Conservation (phyloP, 1,140 invertebrate species). For the Drosophila jambulina region DNA sequence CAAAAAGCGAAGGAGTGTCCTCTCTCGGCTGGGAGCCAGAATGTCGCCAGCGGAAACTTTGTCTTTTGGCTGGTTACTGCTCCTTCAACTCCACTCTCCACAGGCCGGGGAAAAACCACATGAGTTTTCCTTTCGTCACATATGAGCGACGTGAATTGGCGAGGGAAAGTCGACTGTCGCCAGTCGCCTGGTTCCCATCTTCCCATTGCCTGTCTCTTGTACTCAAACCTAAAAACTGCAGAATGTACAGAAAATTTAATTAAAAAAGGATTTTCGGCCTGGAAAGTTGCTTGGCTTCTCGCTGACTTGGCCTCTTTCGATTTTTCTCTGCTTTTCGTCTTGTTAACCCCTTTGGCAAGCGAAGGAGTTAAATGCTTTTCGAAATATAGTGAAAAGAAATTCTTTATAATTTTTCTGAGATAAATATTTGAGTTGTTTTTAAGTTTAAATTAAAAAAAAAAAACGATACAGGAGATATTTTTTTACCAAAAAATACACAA, state of each 20-base stretch:
- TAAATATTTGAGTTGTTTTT: neutral
- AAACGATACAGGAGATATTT: neutral
- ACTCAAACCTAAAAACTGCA: slow-evolving; percentile 81
- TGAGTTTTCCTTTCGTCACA: slow-evolving; percentile 67
- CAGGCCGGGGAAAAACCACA: slow-evolving; percentile 23
- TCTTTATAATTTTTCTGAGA: neutral
- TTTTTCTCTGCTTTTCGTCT: slow-evolving; percentile 8
- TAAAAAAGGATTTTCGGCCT: slow-evolving; percentile 80
- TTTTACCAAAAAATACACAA: neutral
- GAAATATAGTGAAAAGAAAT: neutral
- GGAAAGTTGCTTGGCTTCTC: slow-evolving; percentile 78
- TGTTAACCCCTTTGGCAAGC: slow-evolving; percentile 14
- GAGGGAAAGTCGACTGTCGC: slow-evolving; percentile 26
- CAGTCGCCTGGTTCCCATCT: slow-evolving; percentile 4
- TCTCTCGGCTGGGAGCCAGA: slow-evolving; percentile 24
- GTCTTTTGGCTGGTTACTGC: slow-evolving; percentile 61
- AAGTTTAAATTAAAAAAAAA: accelerated
- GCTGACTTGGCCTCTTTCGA: slow-evolving; percentile 64
- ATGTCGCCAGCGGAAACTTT: slow-evolving; percentile 72
- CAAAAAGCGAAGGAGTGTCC: slow-evolving; percentile 43
- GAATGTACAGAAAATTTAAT: slow-evolving; percentile 83
- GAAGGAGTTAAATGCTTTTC: slow-evolving; percentile 4
- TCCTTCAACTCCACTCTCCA: slow-evolving; percentile 31
- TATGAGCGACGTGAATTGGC: slow-evolving; percentile 50
- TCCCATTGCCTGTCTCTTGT: slow-evolving; percentile 2